These are phyloP conservation scores for Coenonympha glycerion DNA, from an alignment of 2,888 invertebrate genomes.

Conservation along the genomic window DNA sequence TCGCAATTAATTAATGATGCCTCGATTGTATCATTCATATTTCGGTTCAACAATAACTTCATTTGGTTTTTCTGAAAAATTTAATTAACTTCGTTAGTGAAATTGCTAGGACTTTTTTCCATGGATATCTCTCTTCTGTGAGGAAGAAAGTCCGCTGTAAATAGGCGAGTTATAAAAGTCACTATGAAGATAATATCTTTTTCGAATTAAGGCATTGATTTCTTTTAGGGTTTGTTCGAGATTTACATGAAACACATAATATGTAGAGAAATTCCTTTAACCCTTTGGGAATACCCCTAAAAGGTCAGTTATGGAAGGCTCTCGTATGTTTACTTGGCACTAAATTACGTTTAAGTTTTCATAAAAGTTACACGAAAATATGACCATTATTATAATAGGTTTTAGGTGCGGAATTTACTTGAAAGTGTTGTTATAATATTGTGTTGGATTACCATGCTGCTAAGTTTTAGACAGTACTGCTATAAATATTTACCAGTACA, in stretches of 20 bases:
- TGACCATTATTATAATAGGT: not conserved
- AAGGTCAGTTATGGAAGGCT: constrained; percentile 32
- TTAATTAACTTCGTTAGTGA: too few species aligned
- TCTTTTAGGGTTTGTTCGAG: constrained; percentile 27
- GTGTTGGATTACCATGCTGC: constrained; percentile 14
- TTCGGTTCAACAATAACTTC: too few species aligned
- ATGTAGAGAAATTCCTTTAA: constrained; percentile 34
- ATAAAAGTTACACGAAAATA: constrained; percentile 10
- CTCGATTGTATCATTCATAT: too few species aligned
- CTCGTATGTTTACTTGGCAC: constrained; percentile 29
- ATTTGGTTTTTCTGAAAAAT: too few species aligned
- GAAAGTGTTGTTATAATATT: constrained; percentile 10
- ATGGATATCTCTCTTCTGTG: too few species aligned
- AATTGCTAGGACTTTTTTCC: too few species aligned
- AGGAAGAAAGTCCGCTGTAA: too few species aligned
- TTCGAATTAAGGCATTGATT: not conserved
- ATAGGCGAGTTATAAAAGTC: not conserved
- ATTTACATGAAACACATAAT: constrained; percentile 38
- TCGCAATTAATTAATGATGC: too few species aligned
- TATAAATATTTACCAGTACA: constrained; percentile 41
- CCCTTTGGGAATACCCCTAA: constrained; percentile 32
- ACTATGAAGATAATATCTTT: not conserved
- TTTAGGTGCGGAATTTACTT: constrained; percentile 14
- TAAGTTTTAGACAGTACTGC: constrained; percentile 29
- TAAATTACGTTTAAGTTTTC: constrained; percentile 17